Percentiles rank a stretch among this genome's conserved stretches.
These are phyloP conservation scores for Trachelus iudaicus DNA, from an alignment of 2,888 invertebrate species.

Conservation along the genomic window DNA sequence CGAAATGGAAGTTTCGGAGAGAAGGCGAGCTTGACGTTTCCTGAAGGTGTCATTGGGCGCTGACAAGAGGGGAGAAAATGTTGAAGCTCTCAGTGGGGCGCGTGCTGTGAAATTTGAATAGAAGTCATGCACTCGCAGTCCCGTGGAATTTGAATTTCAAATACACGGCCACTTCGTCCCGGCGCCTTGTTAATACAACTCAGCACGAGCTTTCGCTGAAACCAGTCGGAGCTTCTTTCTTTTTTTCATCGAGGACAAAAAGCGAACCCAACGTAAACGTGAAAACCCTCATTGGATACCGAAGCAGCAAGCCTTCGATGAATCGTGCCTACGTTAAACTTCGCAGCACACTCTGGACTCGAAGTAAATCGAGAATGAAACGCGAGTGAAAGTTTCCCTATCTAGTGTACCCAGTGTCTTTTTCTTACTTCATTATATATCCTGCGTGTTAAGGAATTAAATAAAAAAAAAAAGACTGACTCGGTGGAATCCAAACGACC, in stretches of 20 bases:
- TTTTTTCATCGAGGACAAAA: neutral
- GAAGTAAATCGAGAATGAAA: neutral
- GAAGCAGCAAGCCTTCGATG: neutral
- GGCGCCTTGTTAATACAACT: neutral
- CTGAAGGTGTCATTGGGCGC: neutral
- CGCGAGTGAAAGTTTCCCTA: neutral
- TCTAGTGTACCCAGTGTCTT: neutral
- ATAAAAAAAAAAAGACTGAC: neutral
- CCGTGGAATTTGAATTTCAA: conserved; percentile 1
- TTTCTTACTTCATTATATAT: neutral
- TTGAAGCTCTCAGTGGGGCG: neutral
- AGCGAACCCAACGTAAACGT: neutral
- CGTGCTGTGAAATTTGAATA: conserved; percentile 4
- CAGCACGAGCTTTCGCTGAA: neutral
- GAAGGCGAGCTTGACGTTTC: neutral
- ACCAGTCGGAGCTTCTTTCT: neutral
- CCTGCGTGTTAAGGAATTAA: neutral
- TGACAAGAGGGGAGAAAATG: neutral
- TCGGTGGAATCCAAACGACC: neutral
- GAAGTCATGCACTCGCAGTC: conserved; percentile 3
- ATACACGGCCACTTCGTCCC: neutral
- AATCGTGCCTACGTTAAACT: neutral
- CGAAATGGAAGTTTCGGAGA: neutral
- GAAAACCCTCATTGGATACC: neutral
- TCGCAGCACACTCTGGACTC: neutral